Evolutionary conservation across 1,140 invertebrate species (phyloP), one percentile per base, ranked within the genome.

Genomic region (Drosophila mayri): DNA sequence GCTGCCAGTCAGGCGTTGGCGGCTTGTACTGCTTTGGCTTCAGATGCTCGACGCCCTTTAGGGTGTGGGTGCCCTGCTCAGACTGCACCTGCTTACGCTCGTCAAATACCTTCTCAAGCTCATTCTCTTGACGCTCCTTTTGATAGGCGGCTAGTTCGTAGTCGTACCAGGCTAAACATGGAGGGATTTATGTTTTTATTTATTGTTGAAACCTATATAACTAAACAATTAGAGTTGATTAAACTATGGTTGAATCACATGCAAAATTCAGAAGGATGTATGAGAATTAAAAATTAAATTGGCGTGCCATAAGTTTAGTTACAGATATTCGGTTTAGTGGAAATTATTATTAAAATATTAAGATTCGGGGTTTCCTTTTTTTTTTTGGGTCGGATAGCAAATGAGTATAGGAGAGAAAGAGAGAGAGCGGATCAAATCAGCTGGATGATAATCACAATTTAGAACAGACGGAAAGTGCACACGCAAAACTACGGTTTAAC

Each of bases 131-230:
- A 66, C 97, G 95, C 88, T 97, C 96, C 87, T 95, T 94, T 93
- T 98, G 97, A 93, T 98, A 98, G 91, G 95, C 95, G 76, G 95
- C 95, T 85, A 97, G 95, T 91, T 97, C 97, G 91, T 95, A 95
- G 94, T 98, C 97, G 94, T 98, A 98, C 97, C 97, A 98, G 61
- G 97, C 97, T 98, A 94, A 87, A 85, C 73, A 61, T 35, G 20
- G 55, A 54, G 25, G 43, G 22, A 30, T 66, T 63, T 1, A 35
- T 5, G 4, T 18, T 6, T 20, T 88, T 71, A 84, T 38, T 25
- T n/a, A 46, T 9, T 54, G 57, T 1, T 40, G n/a, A n/a, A 40
- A 32, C 14, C 11, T 41, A 10, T 14, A 35, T 18, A 50, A 20
- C 14, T 8, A n/a, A 16, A 68, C 63, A 55, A 18, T 30, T 44